These are phyloP conservation scores for Argyra leucocephala DNA, from an alignment of 2,888 invertebrate species.

Conservation along the genomic window DNA sequence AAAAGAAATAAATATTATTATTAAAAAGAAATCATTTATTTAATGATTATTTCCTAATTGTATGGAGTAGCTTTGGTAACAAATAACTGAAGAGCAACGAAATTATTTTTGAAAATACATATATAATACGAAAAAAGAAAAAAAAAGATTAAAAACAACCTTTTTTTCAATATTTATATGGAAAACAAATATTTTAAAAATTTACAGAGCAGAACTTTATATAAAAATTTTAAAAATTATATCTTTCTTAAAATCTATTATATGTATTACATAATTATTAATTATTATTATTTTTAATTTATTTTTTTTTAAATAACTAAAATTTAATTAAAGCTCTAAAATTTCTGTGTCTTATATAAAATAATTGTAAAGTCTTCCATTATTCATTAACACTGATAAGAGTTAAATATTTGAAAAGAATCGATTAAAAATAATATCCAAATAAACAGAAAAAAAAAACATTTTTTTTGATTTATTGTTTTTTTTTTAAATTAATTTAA, in stretches of 20 bases:
- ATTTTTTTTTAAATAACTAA: background rate
- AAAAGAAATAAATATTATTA: too few species aligned
- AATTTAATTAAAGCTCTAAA: constrained; percentile 6
- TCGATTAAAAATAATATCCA: background rate
- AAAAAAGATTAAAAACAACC: background rate
- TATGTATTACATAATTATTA: too few species aligned
- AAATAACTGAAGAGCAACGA: background rate
- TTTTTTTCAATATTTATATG: too few species aligned
- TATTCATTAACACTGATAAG: constrained; percentile 1
- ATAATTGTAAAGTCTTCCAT: constrained; percentile 6
- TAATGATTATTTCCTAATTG: too few species aligned
- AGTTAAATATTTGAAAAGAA: constrained; percentile 1
- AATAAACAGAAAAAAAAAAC: background rate
- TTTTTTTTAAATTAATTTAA: too few species aligned
- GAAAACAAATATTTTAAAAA: too few species aligned
- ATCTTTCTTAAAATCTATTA: too few species aligned
- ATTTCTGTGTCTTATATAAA: constrained; percentile 6
- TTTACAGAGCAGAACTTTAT: too few species aligned
- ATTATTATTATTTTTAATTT: background rate
- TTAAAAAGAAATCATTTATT: too few species aligned
- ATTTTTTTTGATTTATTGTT: background rate
- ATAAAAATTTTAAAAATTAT: too few species aligned
- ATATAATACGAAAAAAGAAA: background rate
- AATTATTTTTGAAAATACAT: background rate
- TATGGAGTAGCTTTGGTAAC: too few species aligned